Evolutionary conservation across 2,888 invertebrate species (phyloP).

Genomic region (Selenia dentaria): DNA sequence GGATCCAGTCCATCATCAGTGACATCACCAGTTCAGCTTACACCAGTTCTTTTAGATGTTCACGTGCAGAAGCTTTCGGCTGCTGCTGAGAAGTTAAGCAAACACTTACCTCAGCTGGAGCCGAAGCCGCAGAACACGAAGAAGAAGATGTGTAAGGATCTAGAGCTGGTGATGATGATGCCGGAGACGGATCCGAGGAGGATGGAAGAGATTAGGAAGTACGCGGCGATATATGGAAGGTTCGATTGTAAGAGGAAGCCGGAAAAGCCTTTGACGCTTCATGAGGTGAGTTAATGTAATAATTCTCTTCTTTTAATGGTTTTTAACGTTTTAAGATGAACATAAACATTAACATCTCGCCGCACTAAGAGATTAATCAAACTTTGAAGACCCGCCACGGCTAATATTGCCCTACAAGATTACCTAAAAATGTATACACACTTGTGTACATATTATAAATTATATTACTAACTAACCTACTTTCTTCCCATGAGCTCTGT

Average conservation of each 20-base stretch:
- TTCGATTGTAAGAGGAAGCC: constrained; percentile 99
- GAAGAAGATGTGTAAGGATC: constrained; percentile 95
- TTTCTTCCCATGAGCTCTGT: no score
- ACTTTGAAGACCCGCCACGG: no score
- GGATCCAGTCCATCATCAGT: constrained; percentile 85
- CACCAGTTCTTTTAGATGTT: constrained; percentile 91
- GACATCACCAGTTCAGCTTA: constrained; percentile 87
- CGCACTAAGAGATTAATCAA: no score
- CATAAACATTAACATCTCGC: no score
- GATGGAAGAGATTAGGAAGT: constrained; percentile 97
- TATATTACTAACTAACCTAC: no score
- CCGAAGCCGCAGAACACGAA: constrained; percentile 96
- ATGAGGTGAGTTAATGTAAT: constrained; percentile 88
- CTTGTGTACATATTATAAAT: no score
- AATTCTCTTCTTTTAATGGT: neutral
- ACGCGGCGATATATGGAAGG: constrained; percentile 98
- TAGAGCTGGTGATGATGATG: constrained; percentile 97
- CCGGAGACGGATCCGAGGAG: constrained; percentile 93
- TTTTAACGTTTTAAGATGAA: no score
- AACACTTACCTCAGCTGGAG: constrained; percentile 93
- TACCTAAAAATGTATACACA: no score
- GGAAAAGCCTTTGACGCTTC: constrained; percentile 97
- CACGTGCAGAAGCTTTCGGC: constrained; percentile 94
- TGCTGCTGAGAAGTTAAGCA: constrained; percentile 93
- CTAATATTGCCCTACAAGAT: no score